Percentiles rank a stretch among this genome's conserved stretches.
phyloP scores from a whole-genome alignment of 2,797 vertebrate genomes.

The Discoglossus pictus region DNA sequence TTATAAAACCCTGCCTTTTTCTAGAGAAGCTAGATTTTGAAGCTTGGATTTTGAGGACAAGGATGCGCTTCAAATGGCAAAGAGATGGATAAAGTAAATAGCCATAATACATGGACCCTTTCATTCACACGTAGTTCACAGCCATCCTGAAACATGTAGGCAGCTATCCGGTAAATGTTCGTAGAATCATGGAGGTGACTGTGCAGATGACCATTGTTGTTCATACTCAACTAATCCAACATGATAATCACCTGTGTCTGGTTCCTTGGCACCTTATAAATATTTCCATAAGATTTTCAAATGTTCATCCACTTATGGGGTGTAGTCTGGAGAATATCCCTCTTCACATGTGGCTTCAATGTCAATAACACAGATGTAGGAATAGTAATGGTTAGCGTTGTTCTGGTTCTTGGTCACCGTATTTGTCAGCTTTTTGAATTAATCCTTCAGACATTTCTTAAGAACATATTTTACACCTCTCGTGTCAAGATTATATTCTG shows the following conservation, averaged over 20 bases:
- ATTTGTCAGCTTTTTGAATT: no score
- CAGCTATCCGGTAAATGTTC: slow-evolving; percentile 91
- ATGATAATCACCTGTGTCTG: slow-evolving; percentile 93
- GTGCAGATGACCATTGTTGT: slow-evolving; percentile 91
- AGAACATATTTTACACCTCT: no score
- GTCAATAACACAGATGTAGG: no score
- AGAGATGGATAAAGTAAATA: slow-evolving; percentile 80
- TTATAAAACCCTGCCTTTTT: background rate
- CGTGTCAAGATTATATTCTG: no score
- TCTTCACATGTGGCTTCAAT: no score
- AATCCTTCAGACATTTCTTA: no score
- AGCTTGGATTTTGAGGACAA: slow-evolving; percentile 78
- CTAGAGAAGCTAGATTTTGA: slow-evolving; percentile 67
- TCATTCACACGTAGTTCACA: slow-evolving; percentile 92
- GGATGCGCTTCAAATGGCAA: slow-evolving; percentile 84
- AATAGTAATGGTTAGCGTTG: no score
- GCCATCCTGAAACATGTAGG: slow-evolving; percentile 92
- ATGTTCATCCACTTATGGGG: slow-evolving; percentile 99
- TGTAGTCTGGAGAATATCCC: no score
- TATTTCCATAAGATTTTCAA: slow-evolving; percentile 93
- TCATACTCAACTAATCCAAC: slow-evolving; percentile 91
- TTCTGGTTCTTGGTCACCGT: no score
- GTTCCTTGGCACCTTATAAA: slow-evolving; percentile 93
- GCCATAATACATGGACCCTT: slow-evolving; percentile 82
- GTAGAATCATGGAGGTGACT: slow-evolving; percentile 92